These are phyloP conservation scores for Distichodus sexfasciatus DNA, from an alignment of 2,797 vertebrate genomes.

Conservation along the genomic window DNA sequence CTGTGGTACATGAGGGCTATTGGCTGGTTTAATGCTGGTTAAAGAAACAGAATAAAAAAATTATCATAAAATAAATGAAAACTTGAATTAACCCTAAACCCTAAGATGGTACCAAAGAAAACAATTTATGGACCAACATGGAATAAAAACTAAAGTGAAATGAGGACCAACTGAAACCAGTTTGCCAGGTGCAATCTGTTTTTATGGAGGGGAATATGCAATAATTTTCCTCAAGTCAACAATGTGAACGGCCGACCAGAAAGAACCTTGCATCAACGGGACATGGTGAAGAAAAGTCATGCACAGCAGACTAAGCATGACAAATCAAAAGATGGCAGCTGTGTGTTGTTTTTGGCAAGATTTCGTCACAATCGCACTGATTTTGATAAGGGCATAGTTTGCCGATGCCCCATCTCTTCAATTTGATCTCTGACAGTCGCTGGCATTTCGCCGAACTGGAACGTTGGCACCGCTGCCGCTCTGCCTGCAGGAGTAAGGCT, in stretches of 20 bases:
- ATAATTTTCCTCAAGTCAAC: neutral
- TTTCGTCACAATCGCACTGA: neutral
- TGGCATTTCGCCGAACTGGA: constrained; percentile 1
- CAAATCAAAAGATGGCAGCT: neutral
- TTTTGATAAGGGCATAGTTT: neutral
- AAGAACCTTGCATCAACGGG: neutral
- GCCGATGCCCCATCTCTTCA: constrained; percentile 8
- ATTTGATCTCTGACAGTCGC: constrained; percentile 2
- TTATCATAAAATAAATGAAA: no score
- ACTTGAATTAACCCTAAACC: no score
- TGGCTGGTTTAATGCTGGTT: no score
- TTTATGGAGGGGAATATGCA: no score
- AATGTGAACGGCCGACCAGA: neutral
- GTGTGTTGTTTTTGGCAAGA: neutral
- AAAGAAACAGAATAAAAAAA: no score
- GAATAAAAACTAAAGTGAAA: no score
- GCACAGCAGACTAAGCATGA: neutral
- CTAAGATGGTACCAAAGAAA: no score
- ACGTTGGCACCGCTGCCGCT: constrained; percentile 7
- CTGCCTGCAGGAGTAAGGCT: neutral
- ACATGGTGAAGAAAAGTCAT: neutral
- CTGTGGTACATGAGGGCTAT: no score
- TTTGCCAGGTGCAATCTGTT: no score
- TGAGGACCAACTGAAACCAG: no score
- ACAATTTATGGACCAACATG: no score